Percentiles rank a stretch among this genome's conserved stretches.
phyloP scores from a whole-genome alignment of 2,888 invertebrate species.

The Dusona sp. region DNA sequence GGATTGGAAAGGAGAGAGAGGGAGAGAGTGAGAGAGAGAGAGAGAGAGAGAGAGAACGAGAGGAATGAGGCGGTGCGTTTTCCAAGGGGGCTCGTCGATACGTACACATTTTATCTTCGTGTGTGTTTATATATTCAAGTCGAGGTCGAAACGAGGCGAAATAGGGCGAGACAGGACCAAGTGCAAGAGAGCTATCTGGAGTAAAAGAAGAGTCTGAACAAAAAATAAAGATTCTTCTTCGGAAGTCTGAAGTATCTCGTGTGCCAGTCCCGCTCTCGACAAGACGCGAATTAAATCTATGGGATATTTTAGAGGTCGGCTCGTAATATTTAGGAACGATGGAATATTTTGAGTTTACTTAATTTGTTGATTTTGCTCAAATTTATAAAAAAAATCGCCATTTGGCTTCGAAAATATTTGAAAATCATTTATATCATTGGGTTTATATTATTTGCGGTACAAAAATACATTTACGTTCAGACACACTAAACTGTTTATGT shows the following conservation, averaged over 20 bases:
- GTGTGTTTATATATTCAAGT: constrained; percentile 27
- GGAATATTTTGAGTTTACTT: too few species aligned
- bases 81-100: neutral
- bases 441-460: too few species aligned
- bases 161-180: constrained; percentile 41
- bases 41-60: too few species aligned
- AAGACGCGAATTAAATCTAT: neutral
- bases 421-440: too few species aligned
- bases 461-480: too few species aligned
- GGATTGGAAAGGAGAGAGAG: too few species aligned
- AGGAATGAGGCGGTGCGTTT: constrained; percentile 22
- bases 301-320: neutral
- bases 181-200: constrained; percentile 30
- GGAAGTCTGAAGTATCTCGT: constrained; percentile 39
- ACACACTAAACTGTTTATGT: too few species aligned
- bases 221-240: constrained; percentile 44
- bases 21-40: too few species aligned
- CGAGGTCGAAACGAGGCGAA: constrained; percentile 57
- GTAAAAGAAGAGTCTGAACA: constrained; percentile 32
- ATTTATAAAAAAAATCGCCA: too few species aligned
- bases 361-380: too few species aligned
- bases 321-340: neutral
- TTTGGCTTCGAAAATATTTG: too few species aligned
- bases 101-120: constrained; percentile 43
- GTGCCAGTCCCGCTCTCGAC: neutral